Percentiles rank a stretch among this genome's conserved stretches.
These are phyloP conservation scores for Scyliorhinus canicula DNA, from an alignment of 2,797 vertebrate species.

Conservation along the genomic window DNA sequence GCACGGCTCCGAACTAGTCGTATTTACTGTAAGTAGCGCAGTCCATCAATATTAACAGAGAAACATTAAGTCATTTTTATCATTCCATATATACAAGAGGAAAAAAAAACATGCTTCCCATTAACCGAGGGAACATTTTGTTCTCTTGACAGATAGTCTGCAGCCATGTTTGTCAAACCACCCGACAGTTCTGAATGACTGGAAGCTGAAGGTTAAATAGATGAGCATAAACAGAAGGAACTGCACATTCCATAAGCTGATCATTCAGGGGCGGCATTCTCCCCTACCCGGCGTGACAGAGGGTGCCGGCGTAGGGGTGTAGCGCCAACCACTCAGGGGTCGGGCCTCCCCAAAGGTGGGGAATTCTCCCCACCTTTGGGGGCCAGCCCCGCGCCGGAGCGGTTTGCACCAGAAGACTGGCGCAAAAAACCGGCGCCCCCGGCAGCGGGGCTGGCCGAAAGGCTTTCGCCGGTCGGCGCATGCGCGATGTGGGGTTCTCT, in stretches of 20 bases:
- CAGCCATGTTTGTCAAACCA: not conserved
- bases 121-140: not conserved
- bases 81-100: not conserved
- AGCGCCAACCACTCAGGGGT: too few relatives aligned
- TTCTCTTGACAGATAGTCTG: not conserved
- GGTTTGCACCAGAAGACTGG: too few relatives aligned
- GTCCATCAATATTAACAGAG: not conserved
- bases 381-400: too few relatives aligned
- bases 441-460: too few relatives aligned
- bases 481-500: too few relatives aligned
- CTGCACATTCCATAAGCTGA: not conserved
- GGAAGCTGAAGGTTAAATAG: not conserved
- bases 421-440: too few relatives aligned
- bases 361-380: too few relatives aligned
- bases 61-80: conserved; percentile 5
- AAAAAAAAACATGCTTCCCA: not conserved
- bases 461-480: too few relatives aligned
- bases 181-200: not conserved
- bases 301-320: too few relatives aligned
- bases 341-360: too few relatives aligned
- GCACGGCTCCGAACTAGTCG: not conserved
- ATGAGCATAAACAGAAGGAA: not conserved
- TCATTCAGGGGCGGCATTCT: too few relatives aligned
- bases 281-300: too few relatives aligned
- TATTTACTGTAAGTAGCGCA: not conserved